Conservation (phyloP, 2,888 invertebrate genomes). For the Amphipoea oculea region DNA sequence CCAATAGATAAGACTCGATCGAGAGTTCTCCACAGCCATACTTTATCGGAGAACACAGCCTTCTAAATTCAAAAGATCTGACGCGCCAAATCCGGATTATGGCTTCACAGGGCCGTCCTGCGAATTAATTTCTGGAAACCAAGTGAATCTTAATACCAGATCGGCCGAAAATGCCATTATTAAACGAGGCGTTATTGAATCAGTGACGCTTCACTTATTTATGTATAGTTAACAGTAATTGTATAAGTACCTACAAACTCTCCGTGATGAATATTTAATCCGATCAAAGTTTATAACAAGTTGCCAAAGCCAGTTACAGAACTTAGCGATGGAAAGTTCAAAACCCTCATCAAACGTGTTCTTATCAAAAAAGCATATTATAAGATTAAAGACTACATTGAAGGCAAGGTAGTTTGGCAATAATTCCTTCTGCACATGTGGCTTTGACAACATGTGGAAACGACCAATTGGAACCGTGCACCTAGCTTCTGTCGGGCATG, state of each 20-base stretch:
- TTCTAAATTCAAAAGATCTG: conserved; percentile 28
- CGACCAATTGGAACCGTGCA: too few species aligned
- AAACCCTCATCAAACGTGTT: too few species aligned
- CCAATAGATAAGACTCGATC: conserved; percentile 24
- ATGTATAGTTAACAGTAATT: conserved; percentile 10
- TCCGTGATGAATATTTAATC: conserved; percentile 34
- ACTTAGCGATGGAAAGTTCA: too few species aligned
- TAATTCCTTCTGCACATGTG: too few species aligned
- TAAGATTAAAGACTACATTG: too few species aligned
- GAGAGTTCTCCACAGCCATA: conserved; percentile 9
- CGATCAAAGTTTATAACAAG: not conserved
- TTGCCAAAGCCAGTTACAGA: too few species aligned
- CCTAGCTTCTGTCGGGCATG: too few species aligned
- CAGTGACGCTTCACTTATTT: conserved; percentile 2
- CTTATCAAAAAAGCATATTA: too few species aligned
- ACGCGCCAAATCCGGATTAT: conserved; percentile 32
- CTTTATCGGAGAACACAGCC: conserved; percentile 22
- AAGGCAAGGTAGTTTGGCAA: too few species aligned
- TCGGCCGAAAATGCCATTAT: conserved; percentile 21
- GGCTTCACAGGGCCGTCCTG: not conserved
- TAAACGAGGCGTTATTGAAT: conserved; percentile 12
- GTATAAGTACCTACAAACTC: conserved; percentile 7
- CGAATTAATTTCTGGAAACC: conserved; percentile 35
- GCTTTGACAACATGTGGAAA: too few species aligned
- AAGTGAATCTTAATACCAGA: conserved; percentile 4